Evolutionary conservation across 2,888 invertebrate species (phyloP), one percentile per base, ranked within the genome.

Genomic region (Platycheirus rosarum): DNA sequence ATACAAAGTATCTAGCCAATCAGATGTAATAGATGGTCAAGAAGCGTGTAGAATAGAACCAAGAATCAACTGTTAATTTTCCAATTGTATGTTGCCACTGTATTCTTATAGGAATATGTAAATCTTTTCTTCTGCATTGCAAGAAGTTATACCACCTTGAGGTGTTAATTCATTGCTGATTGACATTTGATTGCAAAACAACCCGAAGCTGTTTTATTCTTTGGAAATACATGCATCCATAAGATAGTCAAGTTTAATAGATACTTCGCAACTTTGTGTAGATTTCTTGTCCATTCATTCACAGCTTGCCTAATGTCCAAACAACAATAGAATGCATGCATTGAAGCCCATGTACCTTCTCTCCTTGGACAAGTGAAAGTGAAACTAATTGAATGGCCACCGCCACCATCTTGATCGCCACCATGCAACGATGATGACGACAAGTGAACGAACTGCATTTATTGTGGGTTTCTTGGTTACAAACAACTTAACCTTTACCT

Each of bases 361-460:
- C 69, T n/a, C n/a, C n/a, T 65, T 35, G n/a, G 60, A 26, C 76
- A 48, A 77, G 82, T 77, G 82, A 82, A 82, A 82, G 82, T 77
- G 68, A 82, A 82, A 68, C 77, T 77, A 82, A 77, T 77, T 82
- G 82, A 82, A 82, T 82, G 66, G 77, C 53, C 82, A 66, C 65
- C 65, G 69, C 55, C 29, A 29, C 35, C 49, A 57, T 51, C 20
- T 35, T 57, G 48, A 53, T 35, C 60, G 29, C 29, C 29, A 11
- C 29, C 60, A 49, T 49, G 71, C 63, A 46, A 42, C 35, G 68
- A 35, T 13, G 51, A 46, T 20, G 75, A 66, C 57, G 75, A 82
- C 77, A 82, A 76, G 82, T 82, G 82, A 82, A 82, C 82, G 77
- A 80, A 80, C 80, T 75, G 80, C 80, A 80, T 80, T 75, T 60